phyloP scores from a whole-genome alignment of 2,113 vertebrate genomes.

The Anolis carolinensis region DNA sequence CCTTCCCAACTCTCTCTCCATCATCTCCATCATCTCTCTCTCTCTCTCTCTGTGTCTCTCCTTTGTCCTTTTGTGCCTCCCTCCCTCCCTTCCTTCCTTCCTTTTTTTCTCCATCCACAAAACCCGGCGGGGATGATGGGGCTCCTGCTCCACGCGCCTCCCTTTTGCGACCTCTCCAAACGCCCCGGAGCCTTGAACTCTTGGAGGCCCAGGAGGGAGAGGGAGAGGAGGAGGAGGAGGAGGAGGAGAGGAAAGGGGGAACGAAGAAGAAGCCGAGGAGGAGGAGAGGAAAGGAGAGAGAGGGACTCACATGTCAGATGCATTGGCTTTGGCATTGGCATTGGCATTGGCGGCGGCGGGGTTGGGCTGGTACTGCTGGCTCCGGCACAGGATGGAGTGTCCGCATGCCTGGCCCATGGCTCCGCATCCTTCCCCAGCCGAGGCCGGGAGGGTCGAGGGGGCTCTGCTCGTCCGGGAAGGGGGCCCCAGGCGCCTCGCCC shows the following conservation, averaged over 20 bases:
- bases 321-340: too few species aligned
- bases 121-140: constrained; percentile 38
- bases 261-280: too few species aligned
- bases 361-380: constrained; percentile 86
- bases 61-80: background rate
- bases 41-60: background rate
- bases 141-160: background rate
- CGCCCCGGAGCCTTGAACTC: too few species aligned
- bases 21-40: too few species aligned
- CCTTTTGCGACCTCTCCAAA: background rate
- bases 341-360: too few species aligned
- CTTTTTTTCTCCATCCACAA: constrained; percentile 29
- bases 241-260: too few species aligned
- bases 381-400: constrained; percentile 97
- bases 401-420: constrained; percentile 97
- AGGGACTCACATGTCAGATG: constrained; percentile 85
- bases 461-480: background rate
- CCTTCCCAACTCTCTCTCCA: too few species aligned
- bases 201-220: too few species aligned
- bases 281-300: too few species aligned
- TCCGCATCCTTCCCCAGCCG: constrained; percentile 80
- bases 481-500: background rate
- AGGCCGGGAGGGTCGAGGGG: constrained; percentile 18
- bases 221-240: too few species aligned
- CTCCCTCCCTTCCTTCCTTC: constrained; percentile 2